Base-by-base conservation (phyloP, 2,888 invertebrate genomes). In the Boloria selene region DNA sequence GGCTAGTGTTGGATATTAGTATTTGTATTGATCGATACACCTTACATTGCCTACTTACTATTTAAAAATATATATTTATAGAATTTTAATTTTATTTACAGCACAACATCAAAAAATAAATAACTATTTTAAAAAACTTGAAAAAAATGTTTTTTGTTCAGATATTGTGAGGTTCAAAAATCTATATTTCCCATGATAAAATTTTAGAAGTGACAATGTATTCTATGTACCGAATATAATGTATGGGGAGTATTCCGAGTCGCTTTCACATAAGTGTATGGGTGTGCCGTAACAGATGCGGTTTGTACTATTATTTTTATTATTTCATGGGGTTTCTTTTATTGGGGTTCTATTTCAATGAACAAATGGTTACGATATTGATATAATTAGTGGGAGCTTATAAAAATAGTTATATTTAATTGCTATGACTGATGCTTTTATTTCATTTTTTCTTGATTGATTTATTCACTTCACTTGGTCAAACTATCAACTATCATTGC, bases 241-340 rank as follows among this genome's bases (percentile, higher is more conserved):
- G 52, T 52, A 58, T 47, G 64, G 64, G 64, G 64, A 56, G 64
- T 52, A 17, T 59, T 17, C 58, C 58, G 64, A 58, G 58, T 64
- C 51, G 61, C 38, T 50, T 49, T n/a, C 42, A 54, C 64, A 59
- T 82, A 84, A 87, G 73, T 76, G 79, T 65, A 79, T 85, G 88
- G 88, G 88, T 76, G 88, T 85, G 86, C 85, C 84, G 80, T 76
- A 84, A 86, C 87, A 86, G 85, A 87, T 87, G 83, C 75, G 81
- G 65, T 68, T 72, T 70, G 66, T 68, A 52, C 51, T 16, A 55
- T 64, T 49, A 68, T 61, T 68, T 61, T 68, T 68, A 68, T 65
- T 65, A 65, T 61, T 65, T 54, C 17, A 17, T 18, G 45, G 42
- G 38, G 52, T 50, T 56, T 61, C 31, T 47, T 47, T 52, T 55